phyloP scores from a whole-genome alignment of 2,797 vertebrate species.

The Paguma larvata region DNA sequence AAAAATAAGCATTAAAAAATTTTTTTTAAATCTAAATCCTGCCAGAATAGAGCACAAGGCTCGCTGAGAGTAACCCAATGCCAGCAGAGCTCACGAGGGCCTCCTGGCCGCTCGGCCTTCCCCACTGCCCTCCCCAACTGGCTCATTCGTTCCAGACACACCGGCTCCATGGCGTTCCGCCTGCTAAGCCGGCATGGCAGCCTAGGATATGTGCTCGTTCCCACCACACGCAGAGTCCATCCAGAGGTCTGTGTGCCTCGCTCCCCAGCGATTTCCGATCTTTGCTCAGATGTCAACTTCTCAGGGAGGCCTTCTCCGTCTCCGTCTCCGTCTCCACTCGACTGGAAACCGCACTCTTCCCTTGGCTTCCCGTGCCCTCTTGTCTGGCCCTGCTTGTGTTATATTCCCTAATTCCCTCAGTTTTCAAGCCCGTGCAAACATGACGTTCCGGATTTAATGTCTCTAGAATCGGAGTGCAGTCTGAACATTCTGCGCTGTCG shows the following conservation, averaged over 20 bases:
- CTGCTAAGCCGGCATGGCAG: accelerated
- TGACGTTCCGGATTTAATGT: background rate
- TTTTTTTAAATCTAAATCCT: background rate
- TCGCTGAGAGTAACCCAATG: accelerated
- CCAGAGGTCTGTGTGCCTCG: accelerated
- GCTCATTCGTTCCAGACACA: no score
- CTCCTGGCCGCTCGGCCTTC: accelerated
- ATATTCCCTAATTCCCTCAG: background rate
- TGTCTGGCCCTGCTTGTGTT: accelerated
- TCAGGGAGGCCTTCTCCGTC: background rate
- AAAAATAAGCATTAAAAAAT: no score
- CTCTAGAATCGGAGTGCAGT: background rate
- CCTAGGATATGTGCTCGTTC: accelerated
- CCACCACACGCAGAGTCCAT: accelerated
- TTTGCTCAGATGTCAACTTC: background rate
- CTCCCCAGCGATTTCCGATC: background rate
- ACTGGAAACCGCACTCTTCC: accelerated
- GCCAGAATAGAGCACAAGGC: accelerated
- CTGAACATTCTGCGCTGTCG: background rate
- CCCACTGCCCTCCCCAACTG: accelerated
- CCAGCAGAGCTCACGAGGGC: accelerated
- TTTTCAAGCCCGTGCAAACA: background rate
- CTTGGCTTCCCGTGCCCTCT: accelerated
- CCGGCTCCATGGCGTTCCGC: accelerated
- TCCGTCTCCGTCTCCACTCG: accelerated